These are phyloP conservation scores for Eudorcas thomsonii DNA, from an alignment of 2,113 vertebrate genomes.

Conservation along the genomic window DNA sequence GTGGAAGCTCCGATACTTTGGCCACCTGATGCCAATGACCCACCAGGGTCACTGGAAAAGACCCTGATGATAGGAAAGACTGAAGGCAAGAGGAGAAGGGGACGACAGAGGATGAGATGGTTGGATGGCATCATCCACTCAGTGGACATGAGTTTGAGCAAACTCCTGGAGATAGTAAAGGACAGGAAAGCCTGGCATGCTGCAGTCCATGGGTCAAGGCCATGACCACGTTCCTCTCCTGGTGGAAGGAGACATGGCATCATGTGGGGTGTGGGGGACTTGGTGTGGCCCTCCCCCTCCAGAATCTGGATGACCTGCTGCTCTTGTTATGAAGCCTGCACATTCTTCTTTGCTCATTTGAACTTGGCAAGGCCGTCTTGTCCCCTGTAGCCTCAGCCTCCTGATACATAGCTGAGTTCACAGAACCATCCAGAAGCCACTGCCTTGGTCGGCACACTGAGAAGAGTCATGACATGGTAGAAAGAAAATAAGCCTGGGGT, in stretches of 20 bases:
- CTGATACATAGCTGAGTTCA: not conserved
- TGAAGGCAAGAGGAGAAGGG: not conserved
- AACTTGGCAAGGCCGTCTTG: not conserved
- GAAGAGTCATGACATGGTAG: not conserved
- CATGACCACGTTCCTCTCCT: not conserved
- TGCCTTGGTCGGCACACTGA: not conserved
- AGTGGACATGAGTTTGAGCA: not conserved
- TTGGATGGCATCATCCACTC: not conserved
- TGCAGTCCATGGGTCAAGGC: not conserved
- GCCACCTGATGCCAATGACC: not conserved
- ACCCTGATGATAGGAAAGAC: not conserved
- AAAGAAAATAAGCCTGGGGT: not conserved
- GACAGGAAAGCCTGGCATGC: not conserved
- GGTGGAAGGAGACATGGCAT: fast-evolving
- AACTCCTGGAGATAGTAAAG: not conserved
- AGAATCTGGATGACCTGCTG: not conserved
- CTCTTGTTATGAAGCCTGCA: not conserved
- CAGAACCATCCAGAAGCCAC: not conserved
- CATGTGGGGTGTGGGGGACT: not conserved
- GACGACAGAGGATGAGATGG: not conserved
- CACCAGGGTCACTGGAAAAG: not conserved
- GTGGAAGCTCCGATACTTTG: not conserved
- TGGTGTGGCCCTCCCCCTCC: not conserved
- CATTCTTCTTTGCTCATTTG: not conserved
- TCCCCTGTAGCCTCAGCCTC: not conserved